Conservation (phyloP, 2,888 invertebrate species). For the Ochlodes sylvanus region DNA sequence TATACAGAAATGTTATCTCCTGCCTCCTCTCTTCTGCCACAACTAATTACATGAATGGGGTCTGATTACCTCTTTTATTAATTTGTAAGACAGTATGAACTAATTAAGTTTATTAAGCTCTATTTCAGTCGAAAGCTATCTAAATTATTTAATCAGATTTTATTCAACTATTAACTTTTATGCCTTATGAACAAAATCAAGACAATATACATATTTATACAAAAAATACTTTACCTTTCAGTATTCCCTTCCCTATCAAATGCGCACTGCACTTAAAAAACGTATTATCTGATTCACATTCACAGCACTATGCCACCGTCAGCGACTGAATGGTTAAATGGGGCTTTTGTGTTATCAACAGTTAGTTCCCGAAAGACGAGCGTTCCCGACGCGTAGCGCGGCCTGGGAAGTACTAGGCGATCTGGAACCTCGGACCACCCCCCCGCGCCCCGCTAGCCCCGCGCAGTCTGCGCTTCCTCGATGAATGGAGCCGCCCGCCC, state of each 20-base stretch:
- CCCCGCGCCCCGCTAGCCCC: constrained; percentile 54
- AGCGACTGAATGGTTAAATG: constrained; percentile 13
- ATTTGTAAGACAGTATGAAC: too few relatives aligned
- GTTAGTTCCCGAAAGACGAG: constrained; percentile 42
- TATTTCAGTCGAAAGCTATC: too few relatives aligned
- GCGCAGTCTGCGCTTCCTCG: constrained; percentile 74
- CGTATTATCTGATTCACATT: neutral
- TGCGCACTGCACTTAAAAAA: constrained; percentile 14
- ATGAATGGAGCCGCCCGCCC: constrained; percentile 76
- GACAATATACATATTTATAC: too few relatives aligned
- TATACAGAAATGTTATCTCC: neutral
- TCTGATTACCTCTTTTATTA: too few relatives aligned
- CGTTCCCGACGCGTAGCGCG: constrained; percentile 50
- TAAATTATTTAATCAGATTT: too few relatives aligned
- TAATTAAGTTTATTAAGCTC: too few relatives aligned
- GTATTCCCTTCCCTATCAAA: neutral
- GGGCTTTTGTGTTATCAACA: constrained; percentile 18
- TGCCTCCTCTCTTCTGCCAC: neutral
- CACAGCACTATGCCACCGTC: constrained; percentile 3
- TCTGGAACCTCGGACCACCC: constrained; percentile 57
- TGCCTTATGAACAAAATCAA: too few relatives aligned
- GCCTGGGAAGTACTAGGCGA: constrained; percentile 66
- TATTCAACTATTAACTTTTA: too few relatives aligned
- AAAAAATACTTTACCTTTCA: neutral
- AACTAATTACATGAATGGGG: neutral